Conservation (phyloP, 2,797 vertebrate genomes). For the Cheirogaleus major region DNA sequence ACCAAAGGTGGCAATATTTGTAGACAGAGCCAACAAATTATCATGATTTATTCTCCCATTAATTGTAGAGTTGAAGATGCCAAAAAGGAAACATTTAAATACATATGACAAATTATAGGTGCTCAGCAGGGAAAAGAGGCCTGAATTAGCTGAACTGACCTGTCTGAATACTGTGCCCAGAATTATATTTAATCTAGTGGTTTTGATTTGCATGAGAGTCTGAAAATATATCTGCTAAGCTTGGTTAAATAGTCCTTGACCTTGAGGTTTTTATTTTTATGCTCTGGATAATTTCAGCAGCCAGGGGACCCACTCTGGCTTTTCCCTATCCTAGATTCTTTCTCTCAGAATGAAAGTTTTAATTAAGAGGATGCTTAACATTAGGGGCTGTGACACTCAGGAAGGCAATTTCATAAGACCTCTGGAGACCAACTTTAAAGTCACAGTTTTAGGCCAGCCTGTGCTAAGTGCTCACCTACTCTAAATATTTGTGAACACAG, state of each 20-base stretch:
- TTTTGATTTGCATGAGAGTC: slow-evolving; percentile 52
- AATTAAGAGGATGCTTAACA: slow-evolving; percentile 51
- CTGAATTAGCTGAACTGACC: slow-evolving; percentile 40
- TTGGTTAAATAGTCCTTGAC: slow-evolving; percentile 59
- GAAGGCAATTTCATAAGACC: background rate
- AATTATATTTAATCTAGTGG: slow-evolving; percentile 61
- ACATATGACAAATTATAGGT: slow-evolving; percentile 69
- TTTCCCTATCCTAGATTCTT: slow-evolving; percentile 27
- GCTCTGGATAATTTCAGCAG: slow-evolving; percentile 48
- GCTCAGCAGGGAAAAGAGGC: slow-evolving; percentile 19
- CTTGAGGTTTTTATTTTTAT: slow-evolving; percentile 48
- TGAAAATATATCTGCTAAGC: slow-evolving; percentile 58
- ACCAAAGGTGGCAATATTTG: slow-evolving; percentile 17
- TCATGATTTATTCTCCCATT: slow-evolving; percentile 35
- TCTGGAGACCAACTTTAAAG: slow-evolving; percentile 41
- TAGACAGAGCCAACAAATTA: slow-evolving; percentile 32
- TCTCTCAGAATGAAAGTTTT: slow-evolving; percentile 55
- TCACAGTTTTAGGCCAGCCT: background rate
- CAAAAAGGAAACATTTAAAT: slow-evolving; percentile 48
- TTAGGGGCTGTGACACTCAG: background rate
- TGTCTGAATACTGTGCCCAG: slow-evolving; percentile 11
- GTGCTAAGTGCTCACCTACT: background rate
- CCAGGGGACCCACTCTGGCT: background rate
- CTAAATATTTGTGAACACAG: slow-evolving; percentile 30
- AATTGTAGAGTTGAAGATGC: slow-evolving; percentile 53